These are phyloP conservation scores for Tachycineta bicolor DNA, from an alignment of 2,113 vertebrate genomes.

Conservation along the genomic window DNA sequence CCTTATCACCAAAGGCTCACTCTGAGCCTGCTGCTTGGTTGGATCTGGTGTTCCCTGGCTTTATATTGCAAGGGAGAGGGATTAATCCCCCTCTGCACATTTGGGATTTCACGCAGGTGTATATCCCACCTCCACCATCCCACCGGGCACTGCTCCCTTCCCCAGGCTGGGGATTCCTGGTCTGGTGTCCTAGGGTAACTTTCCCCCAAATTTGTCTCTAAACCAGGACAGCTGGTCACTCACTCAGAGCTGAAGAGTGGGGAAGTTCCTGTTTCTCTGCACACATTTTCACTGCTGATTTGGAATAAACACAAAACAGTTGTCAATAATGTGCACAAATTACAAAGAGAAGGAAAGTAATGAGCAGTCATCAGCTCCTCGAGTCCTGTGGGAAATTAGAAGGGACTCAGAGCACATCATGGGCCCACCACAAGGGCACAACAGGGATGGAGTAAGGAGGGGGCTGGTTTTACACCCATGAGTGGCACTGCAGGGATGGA, in stretches of 20 bases:
- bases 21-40: not conserved
- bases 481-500: not conserved
- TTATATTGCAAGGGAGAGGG: not conserved
- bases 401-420: not conserved
- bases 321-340: not conserved
- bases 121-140: not conserved
- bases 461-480: not conserved
- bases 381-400: not conserved
- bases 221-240: not conserved
- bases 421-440: not conserved
- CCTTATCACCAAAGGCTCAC: not conserved
- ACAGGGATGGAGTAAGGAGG: not conserved
- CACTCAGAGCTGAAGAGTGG: not conserved
- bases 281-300: not conserved
- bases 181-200: no score
- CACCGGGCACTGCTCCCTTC: not conserved
- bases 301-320: not conserved
- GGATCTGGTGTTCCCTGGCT: not conserved
- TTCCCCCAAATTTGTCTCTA: no score
- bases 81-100: not conserved
- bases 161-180: not conserved
- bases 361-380: not conserved
- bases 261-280: not conserved
- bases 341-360: not conserved
- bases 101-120: not conserved